A percentile compares a stretch with the other conserved stretches of the same genome.
These are phyloP conservation scores for Otocyon megalotis DNA, from an alignment of 2,113 vertebrate genomes.

Conservation along the genomic window DNA sequence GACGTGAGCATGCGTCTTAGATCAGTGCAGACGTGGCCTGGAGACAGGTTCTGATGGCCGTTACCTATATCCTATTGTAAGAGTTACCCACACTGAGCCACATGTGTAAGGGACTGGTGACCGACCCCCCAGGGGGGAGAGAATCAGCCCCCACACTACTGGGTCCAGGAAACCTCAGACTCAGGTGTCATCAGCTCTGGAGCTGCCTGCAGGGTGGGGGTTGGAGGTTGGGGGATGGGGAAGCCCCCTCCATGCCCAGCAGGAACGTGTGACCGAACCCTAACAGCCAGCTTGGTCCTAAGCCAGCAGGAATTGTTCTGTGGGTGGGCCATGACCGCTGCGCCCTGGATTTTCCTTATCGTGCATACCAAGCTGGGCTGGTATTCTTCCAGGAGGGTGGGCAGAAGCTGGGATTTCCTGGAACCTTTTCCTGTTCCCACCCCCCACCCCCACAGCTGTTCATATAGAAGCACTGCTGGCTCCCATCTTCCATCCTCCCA, in stretches of 20 bases:
- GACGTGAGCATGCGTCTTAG: not conserved
- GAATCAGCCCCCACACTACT: not conserved
- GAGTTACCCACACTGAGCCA: not conserved
- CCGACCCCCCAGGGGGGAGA: not conserved
- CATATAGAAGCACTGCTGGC: too few species aligned
- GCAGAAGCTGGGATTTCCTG: conserved; percentile 55
- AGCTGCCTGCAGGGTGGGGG: not conserved
- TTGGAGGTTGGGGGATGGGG: rapidly evolving
- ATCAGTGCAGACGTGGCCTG: too few species aligned
- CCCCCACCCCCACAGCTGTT: not conserved
- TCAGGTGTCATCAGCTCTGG: rapidly evolving
- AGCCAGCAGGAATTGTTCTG: conserved; percentile 28
- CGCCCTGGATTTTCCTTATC: conserved; percentile 40
- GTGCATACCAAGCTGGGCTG: not conserved
- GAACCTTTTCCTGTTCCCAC: conserved; percentile 57
- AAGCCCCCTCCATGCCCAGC: not conserved
- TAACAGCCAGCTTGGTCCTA: not conserved
- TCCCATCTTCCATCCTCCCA: not conserved
- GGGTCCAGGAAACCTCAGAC: not conserved
- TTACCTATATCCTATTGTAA: not conserved
- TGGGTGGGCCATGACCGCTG: not conserved
- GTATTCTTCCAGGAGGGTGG: conserved; percentile 65
- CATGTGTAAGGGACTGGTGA: not conserved
- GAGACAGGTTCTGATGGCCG: rapidly evolving
- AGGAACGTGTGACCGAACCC: not conserved